Evolutionary conservation across 2,888 invertebrate species (phyloP), one percentile per base, ranked within the genome.

Genomic region (Morpho helenor): DNA sequence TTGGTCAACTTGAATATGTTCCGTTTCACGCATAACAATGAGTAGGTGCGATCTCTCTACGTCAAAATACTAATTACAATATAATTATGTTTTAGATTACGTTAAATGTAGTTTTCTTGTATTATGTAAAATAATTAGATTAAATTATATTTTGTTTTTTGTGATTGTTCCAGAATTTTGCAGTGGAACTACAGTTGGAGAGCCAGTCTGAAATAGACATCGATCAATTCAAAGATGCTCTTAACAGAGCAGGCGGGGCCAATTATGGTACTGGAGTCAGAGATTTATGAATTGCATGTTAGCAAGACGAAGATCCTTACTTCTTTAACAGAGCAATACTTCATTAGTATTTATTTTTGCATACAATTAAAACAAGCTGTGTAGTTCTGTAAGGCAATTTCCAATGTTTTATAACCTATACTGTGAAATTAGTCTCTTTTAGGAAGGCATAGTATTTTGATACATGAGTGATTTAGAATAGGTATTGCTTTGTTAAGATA

Each of bases 241-340:
- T 95, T 72, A 93, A 92, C 71, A 93, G 93, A 76, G 95, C 95
- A 60, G 95, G 95, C 44, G 96, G 96, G 66, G 95, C 95, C 57
- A 95, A 95, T 83, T 96, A 96, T 74, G 96, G 96, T 53, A 95
- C 95, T 51, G 96, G 95, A 48, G 89, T 94, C 68, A 91, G 95
- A 76, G 94, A 94, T 74, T 91, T 89, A 87, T 92, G 89, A 91
- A 85, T 79, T 79, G 51, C 45, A 55, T 44, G 52, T 53, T 62
- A 53, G 49, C 48, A 49, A 43, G 43, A 43, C 31, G 40, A 56
- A 56, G 22, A 42, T 51, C 59, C 63, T 63, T 57, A 47, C 45
- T 43, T 59, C 57, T 51, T 56, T 59, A 55, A 55, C 61, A 49
- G 41, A 61, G 61, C 63, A 63, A 63, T 63, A 63, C 56, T 50